Evolutionary conservation across 2,113 vertebrate species (phyloP), one percentile per base, ranked within the genome.

Genomic region (Morphnarchus princeps): DNA sequence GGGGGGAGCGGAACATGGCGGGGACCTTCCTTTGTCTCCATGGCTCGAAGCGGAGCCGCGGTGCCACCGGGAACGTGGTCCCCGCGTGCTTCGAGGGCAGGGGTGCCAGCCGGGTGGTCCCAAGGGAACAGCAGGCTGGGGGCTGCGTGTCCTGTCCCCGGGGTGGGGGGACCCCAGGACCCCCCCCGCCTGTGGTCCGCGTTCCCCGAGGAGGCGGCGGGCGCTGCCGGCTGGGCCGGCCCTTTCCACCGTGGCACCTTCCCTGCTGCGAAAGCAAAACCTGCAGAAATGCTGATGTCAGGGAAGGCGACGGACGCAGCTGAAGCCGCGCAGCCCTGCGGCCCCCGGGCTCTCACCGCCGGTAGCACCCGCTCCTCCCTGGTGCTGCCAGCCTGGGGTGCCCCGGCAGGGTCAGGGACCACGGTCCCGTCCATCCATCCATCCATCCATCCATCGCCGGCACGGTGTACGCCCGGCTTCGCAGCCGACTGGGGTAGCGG

Each of bases 1-100:
- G 83, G 3, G 45, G 65, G 25, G 21, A 7, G 3, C 2, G 1
- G 59, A 59, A 7, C 2, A 0, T 1, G 31, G 9, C 1, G 0
- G 43, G 83, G 81, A 59, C 49, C 8, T 74, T 62, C 36, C 31
- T 83, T 63, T 74, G 67, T 84, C 73, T 38, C 66, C 38, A 6
- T 2, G 13, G 54, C 52, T 52, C 0, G 13, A 11, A 38, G 34
- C 17, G 0, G 73, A 43, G 63, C 22, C 6, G 0, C 0, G 3
- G 45, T 69, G 63, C 50, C 62, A 42, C 3, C 0, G 6, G 50
- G 34, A 17, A 13, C 0, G 1, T 1, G 28, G 19, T 69, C n/a
- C 43, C 47, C 1, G 2, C 0, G 1, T 3, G 47, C 17, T 38
- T 7, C 1, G 5, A 36, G 73, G 66, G 17, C 58, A 5, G 26